Percentiles rank a stretch among this genome's conserved stretches.
These are phyloP conservation scores for Epinephelus moara DNA, from an alignment of 2,113 vertebrate genomes.

Conservation along the genomic window DNA sequence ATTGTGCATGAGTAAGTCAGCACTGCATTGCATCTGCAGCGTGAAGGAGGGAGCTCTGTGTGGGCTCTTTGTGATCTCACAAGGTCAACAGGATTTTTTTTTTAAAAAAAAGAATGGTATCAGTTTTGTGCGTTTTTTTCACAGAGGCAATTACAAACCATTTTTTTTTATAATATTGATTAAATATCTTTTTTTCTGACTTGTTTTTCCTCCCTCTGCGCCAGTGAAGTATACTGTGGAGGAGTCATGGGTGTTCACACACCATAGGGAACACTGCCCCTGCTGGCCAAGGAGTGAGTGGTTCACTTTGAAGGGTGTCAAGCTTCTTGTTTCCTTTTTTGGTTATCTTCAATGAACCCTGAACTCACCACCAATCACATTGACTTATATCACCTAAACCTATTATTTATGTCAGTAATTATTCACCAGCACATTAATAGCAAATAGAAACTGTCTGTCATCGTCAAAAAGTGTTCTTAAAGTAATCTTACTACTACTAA, in stretches of 20 bases:
- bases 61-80: neutral
- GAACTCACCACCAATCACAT: neutral
- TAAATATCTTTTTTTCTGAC: neutral
- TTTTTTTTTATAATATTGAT: neutral
- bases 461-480: neutral
- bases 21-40: neutral
- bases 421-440: neutral
- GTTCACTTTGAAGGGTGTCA: neutral
- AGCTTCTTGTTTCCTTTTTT: constrained; percentile 37
- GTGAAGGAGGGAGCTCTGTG: neutral
- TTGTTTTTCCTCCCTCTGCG: constrained; percentile 10
- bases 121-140: neutral
- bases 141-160: neutral
- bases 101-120: too few species aligned
- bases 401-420: neutral
- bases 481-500: neutral
- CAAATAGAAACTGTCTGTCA: neutral
- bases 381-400: neutral
- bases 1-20: constrained; percentile 1
- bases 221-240: neutral
- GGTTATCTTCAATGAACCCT: constrained; percentile 21
- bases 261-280: constrained; percentile 56
- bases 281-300: constrained; percentile 25
- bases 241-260: constrained; percentile 1
- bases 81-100: neutral